Percentiles rank a stretch among this genome's conserved stretches.
Conservation (phyloP, 1,140 invertebrate species). For the Cyphomyrmex costatus region DNA sequence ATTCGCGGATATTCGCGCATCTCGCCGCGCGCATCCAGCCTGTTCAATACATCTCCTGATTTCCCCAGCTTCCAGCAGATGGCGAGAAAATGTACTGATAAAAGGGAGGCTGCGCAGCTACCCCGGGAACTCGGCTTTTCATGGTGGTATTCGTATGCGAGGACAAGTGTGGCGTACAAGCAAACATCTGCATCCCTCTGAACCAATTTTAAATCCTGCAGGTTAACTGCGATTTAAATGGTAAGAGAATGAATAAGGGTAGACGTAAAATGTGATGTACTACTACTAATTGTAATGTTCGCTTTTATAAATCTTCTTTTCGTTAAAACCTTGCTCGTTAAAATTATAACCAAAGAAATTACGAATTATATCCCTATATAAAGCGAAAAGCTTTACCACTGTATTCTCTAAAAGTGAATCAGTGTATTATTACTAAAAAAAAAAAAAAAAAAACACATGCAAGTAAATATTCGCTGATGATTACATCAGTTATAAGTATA, state of each 20-base stretch:
- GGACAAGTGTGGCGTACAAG: not conserved
- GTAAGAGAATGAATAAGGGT: not conserved
- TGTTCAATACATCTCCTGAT: constrained; percentile 86
- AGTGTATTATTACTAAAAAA: too few relatives aligned
- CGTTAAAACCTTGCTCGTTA: not conserved
- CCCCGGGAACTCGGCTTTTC: constrained; percentile 18
- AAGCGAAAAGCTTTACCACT: constrained; percentile 15
- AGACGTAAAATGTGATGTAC: not conserved
- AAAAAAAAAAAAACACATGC: too few relatives aligned
- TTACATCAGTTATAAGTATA: too few relatives aligned
- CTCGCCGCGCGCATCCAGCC: constrained; percentile 85
- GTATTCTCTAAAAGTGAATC: too few relatives aligned
- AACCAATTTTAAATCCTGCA: constrained; percentile 20
- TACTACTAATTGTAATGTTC: not conserved
- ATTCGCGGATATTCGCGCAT: constrained; percentile 85
- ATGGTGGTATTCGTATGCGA: not conserved
- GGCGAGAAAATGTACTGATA: constrained; percentile 74
- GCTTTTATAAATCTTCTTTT: not conserved
- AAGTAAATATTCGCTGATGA: too few relatives aligned
- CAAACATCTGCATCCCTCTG: not conserved
- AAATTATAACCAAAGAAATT: constrained; percentile 27
- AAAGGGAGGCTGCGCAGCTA: constrained; percentile 69
- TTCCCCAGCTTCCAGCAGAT: constrained; percentile 85
- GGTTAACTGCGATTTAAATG: not conserved
- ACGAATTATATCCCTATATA: constrained; percentile 51